Base-by-base conservation (phyloP, 1,140 invertebrate species). In the Drosophila cardini region DNA sequence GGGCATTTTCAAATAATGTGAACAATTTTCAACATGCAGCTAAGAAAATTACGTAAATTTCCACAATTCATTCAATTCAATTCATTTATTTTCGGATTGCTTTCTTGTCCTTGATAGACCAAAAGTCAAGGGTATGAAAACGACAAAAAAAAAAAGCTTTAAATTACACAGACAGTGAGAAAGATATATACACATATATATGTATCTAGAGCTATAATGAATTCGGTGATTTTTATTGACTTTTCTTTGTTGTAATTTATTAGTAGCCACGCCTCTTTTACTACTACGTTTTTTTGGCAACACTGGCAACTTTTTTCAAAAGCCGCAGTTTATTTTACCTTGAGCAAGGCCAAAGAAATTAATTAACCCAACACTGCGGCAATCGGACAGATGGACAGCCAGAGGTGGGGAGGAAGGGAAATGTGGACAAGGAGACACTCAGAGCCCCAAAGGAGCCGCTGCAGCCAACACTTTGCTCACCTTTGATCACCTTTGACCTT, bases 141-240 rank as follows among this genome's bases (percentile, higher is more conserved):
- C 55, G 72, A 52, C 58, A 73, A 73, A 55, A 75, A 71, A 77
- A 46, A 76, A 61, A 46, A 65, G 72, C 52, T 81, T 87, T 87
- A 86, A 86, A 87, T 87, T 87, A 50, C 46, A 67, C 53, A 69
- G 45, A 55, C 46, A 34, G 32, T 10, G 11, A 46, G 34, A 45
- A 16, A 10, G 21, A 48, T 38, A 36, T 30, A 45, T 10, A 16
- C 46, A 10, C 16, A 48, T 38, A 36, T 30, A 45, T 10, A 16
- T 52, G 16, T 21, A 5, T 62, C 18, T 38, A 52, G 46, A 42
- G 56, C 60, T 60, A 78, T 84, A 84, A 85, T 86, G 83, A 83
- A 83, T 87, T 87, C 83, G 79, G 61, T 89, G 83, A 87, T 87
- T 87, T 87, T 87, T 87, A 87, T 87, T 87, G 83, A 87, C 83